phyloP scores from a whole-genome alignment of 2,888 invertebrate species.

The Ectemnius cavifrons region DNA sequence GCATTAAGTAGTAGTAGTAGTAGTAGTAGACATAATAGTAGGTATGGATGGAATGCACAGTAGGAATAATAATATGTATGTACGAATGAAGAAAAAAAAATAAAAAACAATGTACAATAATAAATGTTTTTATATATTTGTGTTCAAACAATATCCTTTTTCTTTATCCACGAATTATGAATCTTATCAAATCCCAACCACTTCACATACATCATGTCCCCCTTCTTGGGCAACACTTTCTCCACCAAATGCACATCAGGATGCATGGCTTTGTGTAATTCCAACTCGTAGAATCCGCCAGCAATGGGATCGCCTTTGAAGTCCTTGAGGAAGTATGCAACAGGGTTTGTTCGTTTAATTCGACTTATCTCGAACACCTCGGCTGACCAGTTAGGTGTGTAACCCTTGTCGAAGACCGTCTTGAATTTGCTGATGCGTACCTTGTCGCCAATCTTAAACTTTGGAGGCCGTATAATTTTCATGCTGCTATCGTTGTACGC shows the following conservation, averaged over 20 bases:
- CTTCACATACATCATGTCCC: constrained; percentile 32
- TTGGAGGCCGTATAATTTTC: background rate
- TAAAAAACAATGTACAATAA: background rate
- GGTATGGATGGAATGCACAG: too few species aligned
- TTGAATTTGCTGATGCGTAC: constrained; percentile 69
- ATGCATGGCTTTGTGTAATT: constrained; percentile 26
- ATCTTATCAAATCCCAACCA: constrained; percentile 30
- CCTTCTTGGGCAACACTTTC: constrained; percentile 27
- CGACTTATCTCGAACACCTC: constrained; percentile 69
- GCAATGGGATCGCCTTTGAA: constrained; percentile 60
- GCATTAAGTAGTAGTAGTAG: too few species aligned
- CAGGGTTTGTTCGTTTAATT: constrained; percentile 64
- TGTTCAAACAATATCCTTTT: constrained; percentile 1
- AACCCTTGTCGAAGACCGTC: constrained; percentile 68
- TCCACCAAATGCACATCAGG: constrained; percentile 30
- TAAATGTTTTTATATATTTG: background rate
- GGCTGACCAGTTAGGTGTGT: constrained; percentile 69
- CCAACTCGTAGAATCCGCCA: constrained; percentile 50
- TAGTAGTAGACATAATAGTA: too few species aligned
- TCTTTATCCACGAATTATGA: constrained; percentile 41
- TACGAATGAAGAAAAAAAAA: background rate
- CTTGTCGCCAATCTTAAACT: constrained; percentile 63
- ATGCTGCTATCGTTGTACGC: background rate
- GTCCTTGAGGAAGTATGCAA: constrained; percentile 66
- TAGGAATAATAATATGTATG: background rate